These are phyloP conservation scores for Heliocidaris tuberculata DNA, from an alignment of 35 echinoderm and acorn worm genomes.

Conservation along the genomic window DNA sequence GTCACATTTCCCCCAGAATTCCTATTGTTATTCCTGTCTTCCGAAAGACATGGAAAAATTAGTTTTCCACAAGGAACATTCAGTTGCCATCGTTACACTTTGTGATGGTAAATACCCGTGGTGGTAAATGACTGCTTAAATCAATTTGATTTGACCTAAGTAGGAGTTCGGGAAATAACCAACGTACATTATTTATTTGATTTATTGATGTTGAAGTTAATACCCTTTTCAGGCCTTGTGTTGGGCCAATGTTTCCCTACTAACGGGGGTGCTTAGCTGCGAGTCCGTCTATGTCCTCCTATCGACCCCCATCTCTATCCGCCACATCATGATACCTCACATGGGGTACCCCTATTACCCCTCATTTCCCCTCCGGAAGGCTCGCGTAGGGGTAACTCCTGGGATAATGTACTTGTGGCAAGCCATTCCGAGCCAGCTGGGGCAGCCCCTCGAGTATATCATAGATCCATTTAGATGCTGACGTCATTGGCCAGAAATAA, in stretches of 20 bases:
- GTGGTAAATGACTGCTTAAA: neutral
- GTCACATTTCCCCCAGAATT: too few relatives aligned
- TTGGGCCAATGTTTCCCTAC: neutral
- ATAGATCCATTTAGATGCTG: neutral
- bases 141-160: neutral
- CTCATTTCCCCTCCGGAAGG: neutral
- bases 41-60: too few relatives aligned
- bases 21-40: too few relatives aligned
- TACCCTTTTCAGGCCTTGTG: neutral
- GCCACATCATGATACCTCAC: neutral
- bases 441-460: neutral
- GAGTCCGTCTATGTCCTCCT: neutral
- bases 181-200: neutral
- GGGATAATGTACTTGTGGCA: neutral
- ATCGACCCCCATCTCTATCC: neutral
- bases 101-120: neutral
- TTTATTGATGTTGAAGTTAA: neutral
- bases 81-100: too few relatives aligned
- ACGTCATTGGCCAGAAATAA: neutral
- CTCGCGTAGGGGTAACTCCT: neutral
- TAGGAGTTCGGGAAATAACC: neutral
- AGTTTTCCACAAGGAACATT: too few relatives aligned
- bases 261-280: neutral
- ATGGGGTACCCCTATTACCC: neutral
- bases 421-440: neutral